These are phyloP conservation scores for Dreissena polymorpha DNA, from an alignment of 1,140 invertebrate genomes.

Conservation along the genomic window DNA sequence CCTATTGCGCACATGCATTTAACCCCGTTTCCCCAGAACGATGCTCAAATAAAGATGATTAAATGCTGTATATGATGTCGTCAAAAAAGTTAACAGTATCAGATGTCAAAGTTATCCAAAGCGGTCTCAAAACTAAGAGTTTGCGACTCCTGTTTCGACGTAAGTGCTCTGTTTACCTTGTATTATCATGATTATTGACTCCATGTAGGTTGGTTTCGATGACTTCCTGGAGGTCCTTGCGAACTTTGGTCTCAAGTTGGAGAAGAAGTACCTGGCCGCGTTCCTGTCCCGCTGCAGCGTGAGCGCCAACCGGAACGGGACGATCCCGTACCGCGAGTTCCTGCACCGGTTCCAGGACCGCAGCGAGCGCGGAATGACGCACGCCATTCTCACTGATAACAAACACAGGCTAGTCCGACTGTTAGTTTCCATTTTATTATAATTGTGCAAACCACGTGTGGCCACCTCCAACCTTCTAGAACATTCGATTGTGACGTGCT, in stretches of 20 bases:
- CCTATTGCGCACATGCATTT: too few relatives aligned
- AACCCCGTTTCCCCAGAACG: too few relatives aligned
- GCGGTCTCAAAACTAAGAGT: too few relatives aligned
- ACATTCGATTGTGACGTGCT: not conserved
- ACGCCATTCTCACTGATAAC: slow-evolving; percentile 76
- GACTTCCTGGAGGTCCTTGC: slow-evolving; percentile 74
- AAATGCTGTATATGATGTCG: too few relatives aligned
- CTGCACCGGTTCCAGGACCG: slow-evolving; percentile 78
- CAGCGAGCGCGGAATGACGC: slow-evolving; percentile 77
- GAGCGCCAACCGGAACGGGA: slow-evolving; percentile 65
- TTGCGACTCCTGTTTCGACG: too few relatives aligned
- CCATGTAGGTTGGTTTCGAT: slow-evolving; percentile 70
- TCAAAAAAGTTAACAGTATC: too few relatives aligned
- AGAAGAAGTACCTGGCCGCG: slow-evolving; percentile 74
- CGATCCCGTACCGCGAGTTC: slow-evolving; percentile 77
- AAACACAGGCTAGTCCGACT: slow-evolving; percentile 75
- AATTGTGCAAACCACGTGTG: slow-evolving; percentile 34
- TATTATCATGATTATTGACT: too few relatives aligned
- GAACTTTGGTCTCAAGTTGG: slow-evolving; percentile 74
- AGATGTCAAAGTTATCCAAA: too few relatives aligned
- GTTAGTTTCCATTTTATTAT: slow-evolving; percentile 62
- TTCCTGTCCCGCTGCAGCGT: slow-evolving; percentile 77
- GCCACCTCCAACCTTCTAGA: not conserved
- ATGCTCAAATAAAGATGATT: too few relatives aligned
- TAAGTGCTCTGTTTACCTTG: too few relatives aligned